Evolutionary conservation across 35 echinoderm and acorn worm genomes (phyloP).

Genomic region (Patiria miniata): DNA sequence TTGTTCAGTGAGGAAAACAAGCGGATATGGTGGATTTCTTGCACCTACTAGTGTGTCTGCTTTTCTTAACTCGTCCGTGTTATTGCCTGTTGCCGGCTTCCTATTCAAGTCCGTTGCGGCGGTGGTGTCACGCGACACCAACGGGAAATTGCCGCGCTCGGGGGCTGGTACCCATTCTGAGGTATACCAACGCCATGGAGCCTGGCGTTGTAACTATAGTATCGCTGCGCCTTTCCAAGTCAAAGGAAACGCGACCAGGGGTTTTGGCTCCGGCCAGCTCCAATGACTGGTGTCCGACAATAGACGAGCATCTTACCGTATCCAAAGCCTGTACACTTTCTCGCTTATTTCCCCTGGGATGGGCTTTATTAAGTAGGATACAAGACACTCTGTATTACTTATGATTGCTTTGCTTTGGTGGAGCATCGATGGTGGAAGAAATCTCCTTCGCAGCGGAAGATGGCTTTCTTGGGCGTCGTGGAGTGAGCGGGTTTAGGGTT

Average conservation of each 20-base stretch:
- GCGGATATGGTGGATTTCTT: background rate
- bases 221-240: background rate
- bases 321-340: slow-evolving; percentile 3
- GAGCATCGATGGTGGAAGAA: background rate
- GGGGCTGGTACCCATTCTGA: background rate
- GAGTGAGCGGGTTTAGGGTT: background rate
- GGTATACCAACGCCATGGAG: background rate
- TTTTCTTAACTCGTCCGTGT: background rate
- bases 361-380: background rate
- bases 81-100: slow-evolving; percentile 16
- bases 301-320: background rate
- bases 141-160: slow-evolving; percentile 19
- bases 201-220: slow-evolving; percentile 14
- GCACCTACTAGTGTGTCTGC: background rate
- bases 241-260: slow-evolving; percentile 18
- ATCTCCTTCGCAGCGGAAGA: background rate
- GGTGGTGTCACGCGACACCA: background rate
- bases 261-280: slow-evolving; percentile 3
- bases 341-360: slow-evolving; percentile 15
- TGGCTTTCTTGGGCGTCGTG: background rate
- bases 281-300: slow-evolving; percentile 14
- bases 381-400: background rate
- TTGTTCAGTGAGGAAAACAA: background rate
- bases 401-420: background rate
- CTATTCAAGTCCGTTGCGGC: background rate